phyloP scores from a whole-genome alignment of 1,140 invertebrate species.

The Geopemphigus sp. region DNA sequence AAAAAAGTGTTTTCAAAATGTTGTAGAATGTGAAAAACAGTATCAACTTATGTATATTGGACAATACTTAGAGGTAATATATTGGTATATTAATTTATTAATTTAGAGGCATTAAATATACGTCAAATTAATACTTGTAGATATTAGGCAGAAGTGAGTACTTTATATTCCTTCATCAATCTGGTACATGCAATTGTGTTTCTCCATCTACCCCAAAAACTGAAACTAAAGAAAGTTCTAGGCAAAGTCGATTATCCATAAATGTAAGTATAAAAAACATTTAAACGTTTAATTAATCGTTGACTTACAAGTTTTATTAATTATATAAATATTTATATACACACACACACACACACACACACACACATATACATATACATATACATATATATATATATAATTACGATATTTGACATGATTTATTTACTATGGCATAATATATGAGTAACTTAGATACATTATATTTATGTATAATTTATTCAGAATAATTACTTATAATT shows the following conservation, averaged over 20 bases:
- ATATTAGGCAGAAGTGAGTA: slow-evolving; percentile 43
- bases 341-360: no score
- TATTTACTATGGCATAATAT: not conserved
- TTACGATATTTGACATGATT: not conserved
- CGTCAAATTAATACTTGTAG: not conserved
- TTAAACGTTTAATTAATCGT: not conserved
- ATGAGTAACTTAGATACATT: not conserved
- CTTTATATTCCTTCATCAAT: slow-evolving; percentile 29
- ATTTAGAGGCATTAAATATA: not conserved
- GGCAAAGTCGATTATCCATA: not conserved
- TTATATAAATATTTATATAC: not conserved
- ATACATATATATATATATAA: no score
- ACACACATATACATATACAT: no score
- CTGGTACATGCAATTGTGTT: slow-evolving; percentile 22
- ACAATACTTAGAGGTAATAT: slow-evolving; percentile 33
- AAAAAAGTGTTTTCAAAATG: slow-evolving; percentile 40
- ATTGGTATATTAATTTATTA: not conserved
- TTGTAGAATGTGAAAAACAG: slow-evolving; percentile 27
- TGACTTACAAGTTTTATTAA: not conserved
- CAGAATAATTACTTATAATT: not conserved
- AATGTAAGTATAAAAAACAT: slow-evolving; percentile 14
- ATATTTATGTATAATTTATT: not conserved
- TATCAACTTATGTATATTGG: slow-evolving; percentile 39
- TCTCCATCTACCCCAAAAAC: not conserved
- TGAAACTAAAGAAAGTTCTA: slow-evolving; percentile 1